Conservation (phyloP, 2,888 invertebrate species). For the Scaptomyza cyrtandrae region DNA sequence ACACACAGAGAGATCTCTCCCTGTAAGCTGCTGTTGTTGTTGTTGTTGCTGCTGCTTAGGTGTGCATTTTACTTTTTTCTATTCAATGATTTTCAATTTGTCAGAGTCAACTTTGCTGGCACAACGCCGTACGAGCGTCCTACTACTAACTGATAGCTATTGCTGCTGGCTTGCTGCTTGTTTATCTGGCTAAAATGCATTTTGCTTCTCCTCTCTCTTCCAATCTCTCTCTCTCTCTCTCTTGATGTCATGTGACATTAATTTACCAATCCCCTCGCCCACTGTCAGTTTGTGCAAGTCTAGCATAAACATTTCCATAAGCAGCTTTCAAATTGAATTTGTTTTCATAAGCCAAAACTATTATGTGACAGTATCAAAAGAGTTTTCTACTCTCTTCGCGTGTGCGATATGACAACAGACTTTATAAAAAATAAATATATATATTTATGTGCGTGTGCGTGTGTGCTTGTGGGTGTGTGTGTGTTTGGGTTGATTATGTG, state of each 20-base stretch:
- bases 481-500: conserved; percentile 63
- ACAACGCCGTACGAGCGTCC: neutral
- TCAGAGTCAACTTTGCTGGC: conserved; percentile 63
- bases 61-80: conserved; percentile 57
- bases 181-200: conserved; percentile 70
- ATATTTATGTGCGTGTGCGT: neutral
- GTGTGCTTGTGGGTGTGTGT: conserved; percentile 13
- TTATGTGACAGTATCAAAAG: conserved; percentile 61
- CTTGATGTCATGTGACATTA: conserved; percentile 69
- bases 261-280: conserved; percentile 31
- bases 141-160: neutral
- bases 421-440: conserved; percentile 32
- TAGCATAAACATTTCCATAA: conserved; percentile 79
- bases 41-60: conserved; percentile 46
- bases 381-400: conserved; percentile 30
- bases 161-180: conserved; percentile 27
- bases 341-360: conserved; percentile 80
- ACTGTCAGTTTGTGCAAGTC: conserved; percentile 52
- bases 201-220: conserved; percentile 1
- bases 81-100: conserved; percentile 78
- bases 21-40: neutral
- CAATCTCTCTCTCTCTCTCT: neutral
- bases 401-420: conserved; percentile 13
- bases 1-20: neutral
- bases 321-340: conserved; percentile 78